Base-by-base conservation (phyloP, 64 coral and sea anemone genomes). In the Porites australiensis region DNA sequence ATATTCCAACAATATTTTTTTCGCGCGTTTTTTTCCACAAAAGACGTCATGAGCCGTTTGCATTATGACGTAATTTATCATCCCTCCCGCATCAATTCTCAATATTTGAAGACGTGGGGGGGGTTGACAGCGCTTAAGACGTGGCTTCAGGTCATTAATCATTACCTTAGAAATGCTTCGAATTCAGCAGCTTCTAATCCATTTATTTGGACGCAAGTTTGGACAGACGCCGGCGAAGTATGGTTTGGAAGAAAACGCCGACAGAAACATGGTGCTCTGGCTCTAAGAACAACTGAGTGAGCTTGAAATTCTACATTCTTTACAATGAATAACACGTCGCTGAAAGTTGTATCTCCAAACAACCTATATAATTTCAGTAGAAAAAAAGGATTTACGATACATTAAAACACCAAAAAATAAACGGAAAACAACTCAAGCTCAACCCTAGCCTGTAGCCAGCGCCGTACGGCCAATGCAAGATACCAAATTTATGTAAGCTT, bases 131-230 rank as follows among this genome's bases (percentile, higher is more conserved):
- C 27, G 27, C 27, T 37, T 37, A 37, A 37, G 27, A 37, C 27
- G 27, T 37, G 27, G 27, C 27, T 37, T 37, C 1, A 37, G 27
- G 8, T 23, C 12, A 47, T 10, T 50, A 47, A 59, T 20, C 5
- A 8, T 3, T 79, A 93, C 91, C 82, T 93, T 23, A 93, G 51
- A 57, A 93, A 93, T 23, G 10, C 13, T 52, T 64, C 83, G 87
- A 93, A 93, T 9, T 93, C 73, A 63, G 62, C 50, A 57, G 81
- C 59, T 21, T 93, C 72, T 93, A 93, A 20, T 77, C 84, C 63
- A 72, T 87, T 72, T 13, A 93, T 87, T 68, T 87, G 74, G 23
- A 93, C 87, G 70, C 72, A 93, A 58, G 91, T 86, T 79, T 93
- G 82, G 52, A 93, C 91, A 72, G 80, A 70, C 11, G 52, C 22